Conservation (phyloP, 2,113 vertebrate species). For the Urocitellus parryii region DNA sequence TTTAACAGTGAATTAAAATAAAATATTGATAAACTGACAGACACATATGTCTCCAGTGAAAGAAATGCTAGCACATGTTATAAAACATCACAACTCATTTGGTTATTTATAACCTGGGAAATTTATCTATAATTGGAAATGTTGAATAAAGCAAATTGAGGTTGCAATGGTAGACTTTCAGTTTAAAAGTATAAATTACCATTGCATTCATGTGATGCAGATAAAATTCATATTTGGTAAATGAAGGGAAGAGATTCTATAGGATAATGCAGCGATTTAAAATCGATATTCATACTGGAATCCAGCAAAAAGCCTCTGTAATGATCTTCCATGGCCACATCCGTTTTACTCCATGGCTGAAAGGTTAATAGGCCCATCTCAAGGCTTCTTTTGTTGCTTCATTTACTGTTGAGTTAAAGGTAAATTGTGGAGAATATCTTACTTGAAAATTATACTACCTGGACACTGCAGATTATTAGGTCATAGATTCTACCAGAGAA, state of each 20-base stretch:
- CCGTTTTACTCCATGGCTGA: conserved; percentile 25
- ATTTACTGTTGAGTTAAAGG: conserved; percentile 44
- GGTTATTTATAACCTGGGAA: conserved; percentile 69
- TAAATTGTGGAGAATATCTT: conserved; percentile 46
- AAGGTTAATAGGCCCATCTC: conserved; percentile 43
- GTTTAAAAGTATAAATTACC: conserved; percentile 78
- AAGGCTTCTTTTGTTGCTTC: conserved; percentile 51
- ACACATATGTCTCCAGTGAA: conserved; percentile 36
- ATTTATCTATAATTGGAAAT: background rate
- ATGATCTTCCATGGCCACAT: background rate
- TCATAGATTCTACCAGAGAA: background rate
- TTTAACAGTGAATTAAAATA: conserved; percentile 50
- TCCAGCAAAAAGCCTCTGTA: conserved; percentile 68
- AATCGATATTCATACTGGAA: conserved; percentile 77
- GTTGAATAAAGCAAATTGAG: conserved; percentile 63
- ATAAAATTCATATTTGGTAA: conserved; percentile 71
- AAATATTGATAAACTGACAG: conserved; percentile 22
- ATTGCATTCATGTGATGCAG: conserved; percentile 36
- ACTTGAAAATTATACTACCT: conserved; percentile 56
- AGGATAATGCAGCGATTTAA: conserved; percentile 80
- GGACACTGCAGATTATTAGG: background rate
- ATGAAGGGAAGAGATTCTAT: conserved; percentile 81
- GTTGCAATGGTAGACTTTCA: conserved; percentile 74
- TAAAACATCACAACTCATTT: conserved; percentile 68
- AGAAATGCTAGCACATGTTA: conserved; percentile 26